These are phyloP conservation scores for Agapetus fuscipes DNA, from an alignment of 2,888 invertebrate species.

Conservation along the genomic window DNA sequence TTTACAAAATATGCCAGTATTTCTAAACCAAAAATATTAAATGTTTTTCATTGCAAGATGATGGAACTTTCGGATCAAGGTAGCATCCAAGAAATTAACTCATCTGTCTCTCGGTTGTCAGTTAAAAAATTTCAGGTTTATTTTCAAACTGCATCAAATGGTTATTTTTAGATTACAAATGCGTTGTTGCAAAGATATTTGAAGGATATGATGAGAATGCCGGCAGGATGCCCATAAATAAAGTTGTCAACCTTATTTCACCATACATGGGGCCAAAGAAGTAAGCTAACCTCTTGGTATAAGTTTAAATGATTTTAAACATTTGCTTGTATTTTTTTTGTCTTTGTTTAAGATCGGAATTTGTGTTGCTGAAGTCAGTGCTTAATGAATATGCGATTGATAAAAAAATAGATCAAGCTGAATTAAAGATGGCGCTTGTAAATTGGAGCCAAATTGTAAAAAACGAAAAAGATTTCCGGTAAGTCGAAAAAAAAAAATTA, in stretches of 20 bases:
- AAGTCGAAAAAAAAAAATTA: too few relatives aligned
- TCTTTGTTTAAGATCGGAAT: neutral
- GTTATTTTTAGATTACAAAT: neutral
- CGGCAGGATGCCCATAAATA: neutral
- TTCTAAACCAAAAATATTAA: too few relatives aligned
- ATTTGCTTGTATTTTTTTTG: too few relatives aligned
- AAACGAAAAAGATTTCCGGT: neutral
- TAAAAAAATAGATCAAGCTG: neutral
- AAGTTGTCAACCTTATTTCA: neutral
- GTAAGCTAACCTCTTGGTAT: neutral
- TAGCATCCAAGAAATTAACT: too few relatives aligned
- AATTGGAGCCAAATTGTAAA: neutral
- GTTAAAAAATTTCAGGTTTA: too few relatives aligned
- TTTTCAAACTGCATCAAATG: too few relatives aligned
- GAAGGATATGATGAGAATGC: neutral
- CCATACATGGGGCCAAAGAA: neutral
- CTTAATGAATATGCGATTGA: neutral
- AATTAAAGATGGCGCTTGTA: neutral
- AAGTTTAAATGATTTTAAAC: neutral
- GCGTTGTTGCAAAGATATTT: neutral
- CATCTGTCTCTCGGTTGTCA: too few relatives aligned
- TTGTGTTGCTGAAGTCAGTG: too few relatives aligned
- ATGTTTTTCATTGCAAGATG: too few relatives aligned
- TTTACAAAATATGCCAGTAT: too few relatives aligned
- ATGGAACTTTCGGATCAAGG: too few relatives aligned